Percentiles rank a stretch among this genome's conserved stretches.
Conservation (phyloP, 1,140 invertebrate species). For the Heliconius eleuchia region DNA sequence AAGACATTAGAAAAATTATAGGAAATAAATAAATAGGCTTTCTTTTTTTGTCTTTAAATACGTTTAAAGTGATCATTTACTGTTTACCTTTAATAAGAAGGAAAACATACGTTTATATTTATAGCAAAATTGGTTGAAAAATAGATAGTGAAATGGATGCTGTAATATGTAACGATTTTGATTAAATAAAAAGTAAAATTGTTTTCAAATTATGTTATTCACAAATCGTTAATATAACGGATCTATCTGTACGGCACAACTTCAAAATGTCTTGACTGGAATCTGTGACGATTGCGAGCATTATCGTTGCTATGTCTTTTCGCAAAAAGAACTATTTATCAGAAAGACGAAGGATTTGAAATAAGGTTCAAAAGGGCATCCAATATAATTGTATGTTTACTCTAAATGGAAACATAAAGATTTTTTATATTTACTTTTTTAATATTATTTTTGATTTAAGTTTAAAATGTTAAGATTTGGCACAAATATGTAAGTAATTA, state of each 20-base stretch:
- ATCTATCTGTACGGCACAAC: too few species aligned
- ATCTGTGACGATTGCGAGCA: slow-evolving; percentile 31
- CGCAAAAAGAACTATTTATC: slow-evolving; percentile 63
- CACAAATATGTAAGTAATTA: too few species aligned
- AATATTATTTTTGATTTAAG: too few species aligned
- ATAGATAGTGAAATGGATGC: too few species aligned
- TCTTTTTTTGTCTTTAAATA: background rate
- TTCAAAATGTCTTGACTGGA: slow-evolving; percentile 25
- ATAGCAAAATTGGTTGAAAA: background rate
- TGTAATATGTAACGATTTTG: too few species aligned
- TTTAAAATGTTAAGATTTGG: too few species aligned
- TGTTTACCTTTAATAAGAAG: background rate
- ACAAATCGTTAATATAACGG: too few species aligned
- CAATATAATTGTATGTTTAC: slow-evolving; percentile 16
- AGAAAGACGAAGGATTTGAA: slow-evolving; percentile 44
- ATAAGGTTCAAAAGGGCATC: slow-evolving; percentile 31
- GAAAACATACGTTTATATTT: background rate
- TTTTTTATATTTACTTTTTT: background rate
- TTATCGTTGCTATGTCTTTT: slow-evolving; percentile 60
- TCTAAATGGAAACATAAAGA: background rate
- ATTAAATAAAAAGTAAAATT: too few species aligned
- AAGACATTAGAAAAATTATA: slow-evolving; percentile 13
- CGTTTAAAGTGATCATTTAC: background rate
- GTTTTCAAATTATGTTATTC: too few species aligned
- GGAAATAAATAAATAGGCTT: background rate